These are phyloP conservation scores for Urophycis tenuis DNA, from an alignment of 2,797 vertebrate genomes.

Conservation along the genomic window DNA sequence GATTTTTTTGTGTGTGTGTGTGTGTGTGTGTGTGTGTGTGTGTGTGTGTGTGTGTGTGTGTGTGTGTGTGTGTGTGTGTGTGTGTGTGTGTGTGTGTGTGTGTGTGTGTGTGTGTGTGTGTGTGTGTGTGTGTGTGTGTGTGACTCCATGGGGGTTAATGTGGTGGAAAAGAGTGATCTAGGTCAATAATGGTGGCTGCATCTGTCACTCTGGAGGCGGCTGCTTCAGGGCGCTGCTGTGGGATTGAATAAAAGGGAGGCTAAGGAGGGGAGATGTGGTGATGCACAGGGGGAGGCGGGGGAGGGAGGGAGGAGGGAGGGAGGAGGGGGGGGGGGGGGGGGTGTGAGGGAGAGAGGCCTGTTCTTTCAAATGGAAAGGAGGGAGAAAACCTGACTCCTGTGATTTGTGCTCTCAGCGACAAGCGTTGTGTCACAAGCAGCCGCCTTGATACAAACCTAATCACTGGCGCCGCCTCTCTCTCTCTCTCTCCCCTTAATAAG, in stretches of 20 bases:
- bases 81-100: constrained; percentile 18
- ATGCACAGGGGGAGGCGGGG: not conserved
- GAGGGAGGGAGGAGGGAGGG: not conserved
- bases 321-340: not conserved
- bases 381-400: constrained; percentile 50
- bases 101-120: constrained; percentile 9
- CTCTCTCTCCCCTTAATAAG: constrained; percentile 62
- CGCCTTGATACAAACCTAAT: constrained; percentile 66
- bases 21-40: constrained; percentile 12
- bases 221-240: constrained; percentile 46
- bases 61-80: constrained; percentile 17
- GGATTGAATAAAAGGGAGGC: constrained; percentile 51
- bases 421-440: constrained; percentile 47
- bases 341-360: constrained; percentile 17
- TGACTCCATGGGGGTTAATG: constrained; percentile 64
- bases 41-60: constrained; percentile 18
- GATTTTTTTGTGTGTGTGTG: constrained; percentile 13
- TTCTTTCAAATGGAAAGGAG: constrained; percentile 47
- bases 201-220: constrained; percentile 62
- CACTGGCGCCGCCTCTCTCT: constrained; percentile 65
- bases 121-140: constrained; percentile 23
- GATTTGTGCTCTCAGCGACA: constrained; percentile 55
- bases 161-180: constrained; percentile 74
- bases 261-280: constrained; percentile 45
- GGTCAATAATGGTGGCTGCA: constrained; percentile 67